A percentile compares a stretch with the other conserved stretches of the same genome.
phyloP scores from a whole-genome alignment of 30 jellyfish, hydroid and myxozoan species.

The Nemopilema nomurai region DNA sequence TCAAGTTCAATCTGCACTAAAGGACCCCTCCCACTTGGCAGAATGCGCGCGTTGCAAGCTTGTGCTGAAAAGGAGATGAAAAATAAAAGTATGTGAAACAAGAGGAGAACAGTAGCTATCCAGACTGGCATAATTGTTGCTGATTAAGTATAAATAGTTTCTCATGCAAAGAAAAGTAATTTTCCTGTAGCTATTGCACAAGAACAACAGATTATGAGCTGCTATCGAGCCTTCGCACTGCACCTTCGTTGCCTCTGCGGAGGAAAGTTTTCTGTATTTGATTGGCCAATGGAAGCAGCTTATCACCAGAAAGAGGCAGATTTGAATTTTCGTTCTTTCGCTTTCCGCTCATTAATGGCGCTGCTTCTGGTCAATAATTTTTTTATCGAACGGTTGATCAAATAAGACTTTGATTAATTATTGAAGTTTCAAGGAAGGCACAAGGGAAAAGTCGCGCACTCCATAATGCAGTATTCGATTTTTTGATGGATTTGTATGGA shows the following conservation, averaged over 20 bases:
- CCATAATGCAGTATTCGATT: neutral
- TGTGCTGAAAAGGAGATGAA: no score
- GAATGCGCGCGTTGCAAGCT: no score
- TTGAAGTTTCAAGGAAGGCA: neutral
- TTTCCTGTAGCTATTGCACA: no score
- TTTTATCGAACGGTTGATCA: neutral
- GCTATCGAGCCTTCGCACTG: no score
- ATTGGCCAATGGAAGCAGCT: neutral
- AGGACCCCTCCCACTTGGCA: no score
- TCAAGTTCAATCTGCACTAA: no score
- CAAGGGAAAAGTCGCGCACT: neutral
- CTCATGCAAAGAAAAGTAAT: no score
- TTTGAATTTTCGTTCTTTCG: constrained; percentile 33
- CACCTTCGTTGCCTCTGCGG: neutral
- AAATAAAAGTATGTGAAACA: no score
- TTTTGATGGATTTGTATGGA: neutral
- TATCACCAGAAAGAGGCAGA: constrained; percentile 42
- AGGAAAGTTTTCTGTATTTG: neutral
- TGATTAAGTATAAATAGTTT: no score
- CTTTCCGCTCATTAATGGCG: constrained; percentile 25
- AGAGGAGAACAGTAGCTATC: no score
- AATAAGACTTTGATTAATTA: neutral
- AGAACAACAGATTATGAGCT: no score
- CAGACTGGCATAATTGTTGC: no score
- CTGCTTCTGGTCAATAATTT: neutral